Conservation (phyloP, 2,888 invertebrate species). For the Holacanthella duospinosa region DNA sequence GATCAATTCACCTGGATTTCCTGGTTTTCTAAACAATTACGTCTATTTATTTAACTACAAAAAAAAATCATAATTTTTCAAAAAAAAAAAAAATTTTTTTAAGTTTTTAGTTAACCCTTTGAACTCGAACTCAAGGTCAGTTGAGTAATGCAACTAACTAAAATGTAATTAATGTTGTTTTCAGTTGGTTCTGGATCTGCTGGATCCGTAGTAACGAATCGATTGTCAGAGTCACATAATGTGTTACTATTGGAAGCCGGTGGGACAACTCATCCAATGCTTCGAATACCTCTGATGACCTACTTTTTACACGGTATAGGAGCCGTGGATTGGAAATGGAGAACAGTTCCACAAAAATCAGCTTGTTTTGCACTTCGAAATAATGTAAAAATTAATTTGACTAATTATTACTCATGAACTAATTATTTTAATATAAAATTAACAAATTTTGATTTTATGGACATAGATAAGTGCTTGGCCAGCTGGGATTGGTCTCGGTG, state of each 20-base stretch:
- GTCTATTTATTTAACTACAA: not conserved
- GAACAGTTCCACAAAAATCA: constrained; percentile 54
- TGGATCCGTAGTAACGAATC: constrained; percentile 20
- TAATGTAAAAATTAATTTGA: constrained; percentile 41
- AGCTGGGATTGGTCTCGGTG: constrained; percentile 18
- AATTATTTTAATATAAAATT: not conserved
- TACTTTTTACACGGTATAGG: constrained; percentile 41
- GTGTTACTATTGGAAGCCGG: constrained; percentile 17
- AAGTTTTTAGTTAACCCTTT: too few species aligned
- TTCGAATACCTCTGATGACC: not conserved
- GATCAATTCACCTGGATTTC: not conserved
- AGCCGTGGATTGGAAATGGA: constrained; percentile 59
- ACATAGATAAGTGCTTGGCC: constrained; percentile 9
- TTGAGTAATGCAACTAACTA: too few species aligned
- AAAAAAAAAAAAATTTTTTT: too few species aligned
- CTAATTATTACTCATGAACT: not conserved
- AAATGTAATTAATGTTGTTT: not conserved
- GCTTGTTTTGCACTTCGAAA: constrained; percentile 52
- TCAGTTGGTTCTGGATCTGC: constrained; percentile 25
- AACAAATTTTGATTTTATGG: not conserved
- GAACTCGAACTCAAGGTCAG: too few species aligned
- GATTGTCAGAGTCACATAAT: constrained; percentile 19
- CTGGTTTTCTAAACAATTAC: not conserved
- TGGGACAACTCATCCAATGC: not conserved
- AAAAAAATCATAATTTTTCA: too few species aligned